Percentiles rank a stretch among this genome's conserved stretches.
phyloP scores from a whole-genome alignment of 2,113 vertebrate species.

The Rana temporaria region DNA sequence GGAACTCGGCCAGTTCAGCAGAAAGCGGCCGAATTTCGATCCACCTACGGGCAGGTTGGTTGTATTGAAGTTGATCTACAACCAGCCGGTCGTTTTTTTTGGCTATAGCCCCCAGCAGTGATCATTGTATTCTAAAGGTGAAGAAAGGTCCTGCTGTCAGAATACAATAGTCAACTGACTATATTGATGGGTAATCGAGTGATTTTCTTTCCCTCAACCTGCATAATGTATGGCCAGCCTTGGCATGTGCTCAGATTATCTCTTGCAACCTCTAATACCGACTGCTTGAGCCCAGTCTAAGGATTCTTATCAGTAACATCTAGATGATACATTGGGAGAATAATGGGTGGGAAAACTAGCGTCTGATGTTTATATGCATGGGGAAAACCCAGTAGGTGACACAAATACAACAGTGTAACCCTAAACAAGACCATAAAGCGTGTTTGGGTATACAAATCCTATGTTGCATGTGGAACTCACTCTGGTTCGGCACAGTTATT shows the following conservation, averaged over 20 bases:
- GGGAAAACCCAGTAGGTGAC: not conserved
- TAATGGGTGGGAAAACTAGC: not conserved
- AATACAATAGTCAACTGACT: too few species aligned
- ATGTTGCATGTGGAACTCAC: constrained; percentile 11
- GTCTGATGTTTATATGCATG: not conserved
- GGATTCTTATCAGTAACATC: not conserved
- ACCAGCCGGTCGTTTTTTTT: too few species aligned
- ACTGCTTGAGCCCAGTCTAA: not conserved
- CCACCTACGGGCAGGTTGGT: too few species aligned
- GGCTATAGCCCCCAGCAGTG: too few species aligned
- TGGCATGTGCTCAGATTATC: not conserved
- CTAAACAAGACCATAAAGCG: constrained; percentile 58
- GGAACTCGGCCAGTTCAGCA: too few species aligned
- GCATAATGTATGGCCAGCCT: too few species aligned
- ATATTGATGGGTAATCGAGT: too few species aligned
- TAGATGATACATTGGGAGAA: not conserved
- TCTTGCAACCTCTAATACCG: not conserved
- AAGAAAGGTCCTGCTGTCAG: too few species aligned
- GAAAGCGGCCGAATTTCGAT: too few species aligned
- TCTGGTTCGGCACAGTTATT: not conserved
- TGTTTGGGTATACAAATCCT: constrained; percentile 52
- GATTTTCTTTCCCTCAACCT: too few species aligned
- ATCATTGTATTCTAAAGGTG: too few species aligned
- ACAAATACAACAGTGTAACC: constrained; percentile 29
- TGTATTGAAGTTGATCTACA: too few species aligned